These are phyloP conservation scores for Bicyclus anynana DNA, from an alignment of 1,140 invertebrate genomes.

Conservation along the genomic window DNA sequence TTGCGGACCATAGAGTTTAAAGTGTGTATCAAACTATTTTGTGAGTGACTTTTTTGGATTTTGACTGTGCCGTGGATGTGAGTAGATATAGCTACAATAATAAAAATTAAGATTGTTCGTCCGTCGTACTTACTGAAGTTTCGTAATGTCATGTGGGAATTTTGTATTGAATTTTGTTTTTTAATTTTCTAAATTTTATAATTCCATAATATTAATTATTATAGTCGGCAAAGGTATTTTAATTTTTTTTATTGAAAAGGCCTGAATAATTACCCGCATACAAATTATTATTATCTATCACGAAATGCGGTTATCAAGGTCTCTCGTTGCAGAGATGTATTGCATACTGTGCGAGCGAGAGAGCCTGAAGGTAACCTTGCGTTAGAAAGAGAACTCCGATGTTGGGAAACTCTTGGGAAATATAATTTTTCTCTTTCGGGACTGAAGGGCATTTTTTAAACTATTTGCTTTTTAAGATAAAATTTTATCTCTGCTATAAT, in stretches of 20 bases:
- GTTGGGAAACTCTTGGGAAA: constrained; percentile 74
- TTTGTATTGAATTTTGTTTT: constrained; percentile 10
- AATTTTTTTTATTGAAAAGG: constrained; percentile 40
- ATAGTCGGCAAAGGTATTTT: constrained; percentile 20
- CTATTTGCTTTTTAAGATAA: constrained; percentile 58
- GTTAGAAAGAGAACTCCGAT: constrained; percentile 54
- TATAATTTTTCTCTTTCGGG: constrained; percentile 70
- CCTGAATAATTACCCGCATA: constrained; percentile 66
- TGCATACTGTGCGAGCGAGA: constrained; percentile 68
- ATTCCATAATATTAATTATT: no score
- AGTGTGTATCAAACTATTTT: constrained; percentile 9
- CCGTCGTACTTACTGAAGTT: constrained; percentile 48
- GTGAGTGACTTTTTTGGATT: constrained; percentile 55
- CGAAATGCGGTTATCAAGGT: constrained; percentile 75
- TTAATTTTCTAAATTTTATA: constrained; percentile 15
- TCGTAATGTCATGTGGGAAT: constrained; percentile 27
- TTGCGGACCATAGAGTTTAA: constrained; percentile 1
- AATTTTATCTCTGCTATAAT: constrained; percentile 1
- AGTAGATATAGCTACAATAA: constrained; percentile 53
- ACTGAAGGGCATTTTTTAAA: constrained; percentile 68
- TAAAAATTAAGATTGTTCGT: constrained; percentile 64
- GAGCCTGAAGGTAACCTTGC: constrained; percentile 47
- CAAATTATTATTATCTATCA: constrained; percentile 74
- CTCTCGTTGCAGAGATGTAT: constrained; percentile 70
- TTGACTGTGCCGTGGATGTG: constrained; percentile 62